Conservation (phyloP, 2,113 vertebrate genomes). For the Engystomops pustulosus region DNA sequence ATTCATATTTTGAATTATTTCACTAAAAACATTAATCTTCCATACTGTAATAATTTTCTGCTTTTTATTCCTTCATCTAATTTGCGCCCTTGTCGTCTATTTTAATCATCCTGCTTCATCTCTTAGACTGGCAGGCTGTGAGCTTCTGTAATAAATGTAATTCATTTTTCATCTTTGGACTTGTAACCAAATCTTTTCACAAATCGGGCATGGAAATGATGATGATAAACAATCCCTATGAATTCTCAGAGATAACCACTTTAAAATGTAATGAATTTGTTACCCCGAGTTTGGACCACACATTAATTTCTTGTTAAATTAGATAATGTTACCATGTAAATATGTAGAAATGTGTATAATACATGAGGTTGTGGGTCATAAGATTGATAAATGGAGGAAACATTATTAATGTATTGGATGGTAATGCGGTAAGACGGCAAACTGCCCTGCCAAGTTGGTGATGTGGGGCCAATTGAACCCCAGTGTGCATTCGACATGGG, state of each 20-base stretch:
- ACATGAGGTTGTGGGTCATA: background rate
- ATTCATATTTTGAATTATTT: constrained; percentile 34
- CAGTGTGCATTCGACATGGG: background rate
- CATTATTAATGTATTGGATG: constrained; percentile 1
- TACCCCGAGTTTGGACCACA: constrained; percentile 1
- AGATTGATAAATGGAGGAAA: background rate
- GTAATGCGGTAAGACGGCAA: background rate
- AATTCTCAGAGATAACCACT: constrained; percentile 33
- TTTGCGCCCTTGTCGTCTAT: constrained; percentile 49
- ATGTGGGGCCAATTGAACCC: background rate
- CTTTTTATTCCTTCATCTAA: constrained; percentile 46
- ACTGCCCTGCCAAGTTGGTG: background rate
- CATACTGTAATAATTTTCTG: constrained; percentile 36
- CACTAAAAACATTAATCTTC: constrained; percentile 47
- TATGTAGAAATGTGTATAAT: constrained; percentile 12
- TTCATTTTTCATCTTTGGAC: constrained; percentile 44
- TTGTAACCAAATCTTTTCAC: constrained; percentile 45
- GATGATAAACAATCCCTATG: constrained; percentile 19
- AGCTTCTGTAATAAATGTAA: constrained; percentile 43
- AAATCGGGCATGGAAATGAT: constrained; percentile 7
- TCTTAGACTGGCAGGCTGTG: constrained; percentile 33
- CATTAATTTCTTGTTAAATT: constrained; percentile 26
- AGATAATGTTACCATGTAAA: constrained; percentile 14
- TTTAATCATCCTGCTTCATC: constrained; percentile 49
- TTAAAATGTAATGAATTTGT: constrained; percentile 25